Evolutionary conservation across 1,140 invertebrate genomes (phyloP), one percentile per base, ranked within the genome.

Genomic region (Drosophila tristis): DNA sequence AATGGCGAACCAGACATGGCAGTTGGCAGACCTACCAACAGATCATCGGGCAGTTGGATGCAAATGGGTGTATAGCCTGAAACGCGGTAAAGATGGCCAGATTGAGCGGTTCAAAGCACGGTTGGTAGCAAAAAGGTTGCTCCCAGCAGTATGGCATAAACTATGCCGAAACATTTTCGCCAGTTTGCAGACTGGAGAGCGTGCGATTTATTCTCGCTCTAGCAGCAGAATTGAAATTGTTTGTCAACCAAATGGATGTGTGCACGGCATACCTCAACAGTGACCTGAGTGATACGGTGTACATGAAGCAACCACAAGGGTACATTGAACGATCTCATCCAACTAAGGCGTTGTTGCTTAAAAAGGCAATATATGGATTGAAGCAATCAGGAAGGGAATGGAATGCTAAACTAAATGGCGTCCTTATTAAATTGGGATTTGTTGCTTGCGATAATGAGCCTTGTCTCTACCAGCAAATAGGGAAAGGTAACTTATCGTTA

Each of bases 351-450:
- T 45, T 58, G 44, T 20, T 54, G 25, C 20, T 44, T 4, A 51
- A 61, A 15, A 61, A 51, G 23, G 35, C 48, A n/a, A 61, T 61
- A 26, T 61, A 61, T 26, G 59, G 59, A 2, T 16, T 61, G 8
- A 43, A 44, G 15, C 49, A 45, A n/a, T 50, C 49, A 29, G 39
- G 49, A 53, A 51, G 49, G 25, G 44, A 56, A 9, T 64, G 61
- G 50, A 63, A 63, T 35, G 16, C 8, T 2, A 63, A 45, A 6
- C 42, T 47, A 8, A 50, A 54, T 54, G 25, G 50, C 25, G 50
- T 55, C 0, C 20, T 47, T 4, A 44, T 5, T 44, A 15, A 7
- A 2, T 15, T 44, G 16, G 16, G 16, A 16, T 16, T 44, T 44
- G 11, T 44, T 44, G 11, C 43, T 7, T 44, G 43, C 13, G 43